Base-by-base conservation (phyloP, 2,797 vertebrate genomes). In the Chaenodraco wilsoni region DNA sequence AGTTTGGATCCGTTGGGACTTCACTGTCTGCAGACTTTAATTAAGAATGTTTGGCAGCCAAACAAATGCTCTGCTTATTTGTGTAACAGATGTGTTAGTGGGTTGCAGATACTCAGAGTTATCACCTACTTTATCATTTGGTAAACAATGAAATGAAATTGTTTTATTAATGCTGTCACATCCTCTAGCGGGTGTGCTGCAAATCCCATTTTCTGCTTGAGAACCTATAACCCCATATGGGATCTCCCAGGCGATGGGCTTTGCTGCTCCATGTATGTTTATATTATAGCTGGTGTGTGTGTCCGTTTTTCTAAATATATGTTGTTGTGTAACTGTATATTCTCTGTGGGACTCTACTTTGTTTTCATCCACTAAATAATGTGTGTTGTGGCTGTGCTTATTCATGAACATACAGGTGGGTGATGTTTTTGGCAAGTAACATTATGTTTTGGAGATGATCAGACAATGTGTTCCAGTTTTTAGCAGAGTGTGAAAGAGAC, bases 1-100 rank as follows among this genome's bases (percentile, higher is more conserved):
- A 82, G 59, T 58, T 59, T 2, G 1, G 79, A 83, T 83, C 84
- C 52, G 43, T 72, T 76, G 89, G 87, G 27, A 85, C 40, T 76
- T 13, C 8, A 9, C 49, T 61, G 52, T 79, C 65, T 78, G 54
- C 74, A 51, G 62, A 83, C 77, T 89, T 88, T 88, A 88, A 91
- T 93, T 91, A 90, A 82, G 73, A 83, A 66, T 65, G 66, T 84
- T 83, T 85, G 74, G 73, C 81, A 84, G 79, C 15, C 19, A 51
- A 68, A 72, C 60, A 72, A 82, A 74, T 71, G 37, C 65, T 73
- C 51, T 62, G 12, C 50, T 43, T 83, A 46, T 59, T 3, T 74
- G 50, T 9, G 33, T 54, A 76, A 87, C 87, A 87, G 66, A 75
- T 79, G 78, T 67, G 69, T 68, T 15, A 4, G 3, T 70, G 3